Base-by-base conservation (phyloP, 2,888 invertebrate species). In the Serrognathus titanus region DNA sequence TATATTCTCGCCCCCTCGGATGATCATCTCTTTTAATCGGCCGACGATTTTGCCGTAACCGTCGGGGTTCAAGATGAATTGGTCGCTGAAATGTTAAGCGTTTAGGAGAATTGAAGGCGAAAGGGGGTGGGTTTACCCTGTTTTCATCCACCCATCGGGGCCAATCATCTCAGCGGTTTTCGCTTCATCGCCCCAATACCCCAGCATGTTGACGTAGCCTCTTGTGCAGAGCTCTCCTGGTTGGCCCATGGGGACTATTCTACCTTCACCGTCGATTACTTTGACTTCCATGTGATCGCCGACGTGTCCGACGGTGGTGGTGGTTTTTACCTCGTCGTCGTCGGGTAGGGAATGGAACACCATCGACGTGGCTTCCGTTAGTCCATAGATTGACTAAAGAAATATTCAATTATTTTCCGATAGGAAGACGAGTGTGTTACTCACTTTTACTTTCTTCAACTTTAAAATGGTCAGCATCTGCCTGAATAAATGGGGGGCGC, bases 1-100 rank as follows among this genome's bases (percentile, higher is more conserved):
- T 54, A 93, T 87, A 70, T 92, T 92, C 76, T 92, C 91, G 31
- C 92, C 92, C 0, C 92, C 92, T 57, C 90, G 77, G 40, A 90
- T 88, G 37, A 92, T 85, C 78, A 92, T 84, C 61, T 92, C 92
- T 69, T 91, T 92, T 3, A 87, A 69, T 46, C 92, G 78, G 0
- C 92, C 92, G 4, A 89, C 84, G 39, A 92, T 81, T 57, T 79
- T 77, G 0, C 86, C 87, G 70, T 89, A 90, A 0, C 92, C 91
- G 60, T 88, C 82, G 66, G 84, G 81, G 40, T 81, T 79, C 61
- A 93, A 78, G 0, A 84, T 72, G 60, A 88, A 88, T 61, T 85
- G 82, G 73, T 93, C 92, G 0, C 90, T 90, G 73, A 3, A 67
- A 71, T 57, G 36, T n/a, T 16, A 24, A 9, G 9, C 31, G 39